A percentile compares a stretch with the other conserved stretches of the same genome.
These are phyloP conservation scores for Coilia nasus DNA, from an alignment of 2,797 vertebrate species.

Conservation along the genomic window DNA sequence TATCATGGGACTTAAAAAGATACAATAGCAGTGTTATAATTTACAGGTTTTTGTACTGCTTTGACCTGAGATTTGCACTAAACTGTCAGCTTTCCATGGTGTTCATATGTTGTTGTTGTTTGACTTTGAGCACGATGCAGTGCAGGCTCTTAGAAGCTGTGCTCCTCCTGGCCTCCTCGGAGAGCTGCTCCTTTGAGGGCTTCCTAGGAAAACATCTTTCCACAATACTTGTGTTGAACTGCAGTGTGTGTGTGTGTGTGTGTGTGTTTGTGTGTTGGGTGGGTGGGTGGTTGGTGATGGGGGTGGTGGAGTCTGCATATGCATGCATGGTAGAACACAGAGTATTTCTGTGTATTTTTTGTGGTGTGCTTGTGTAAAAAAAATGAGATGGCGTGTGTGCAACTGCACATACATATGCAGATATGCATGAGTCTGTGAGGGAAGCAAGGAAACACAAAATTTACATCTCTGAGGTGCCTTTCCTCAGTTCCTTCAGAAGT, in stretches of 20 bases:
- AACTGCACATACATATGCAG: neutral
- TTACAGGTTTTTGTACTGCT: neutral
- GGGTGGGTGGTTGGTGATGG: neutral
- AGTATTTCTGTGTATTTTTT: neutral
- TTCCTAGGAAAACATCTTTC: constrained; percentile 15
- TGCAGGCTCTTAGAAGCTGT: constrained; percentile 51
- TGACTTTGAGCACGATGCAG: constrained; percentile 5
- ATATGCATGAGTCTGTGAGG: neutral
- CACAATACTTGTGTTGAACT: constrained; percentile 12
- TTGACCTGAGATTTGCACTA: neutral
- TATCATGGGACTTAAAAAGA: neutral
- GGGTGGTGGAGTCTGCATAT: constrained; percentile 23
- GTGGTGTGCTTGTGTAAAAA: neutral
- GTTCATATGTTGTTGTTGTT: neutral
- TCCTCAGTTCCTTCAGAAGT: neutral
- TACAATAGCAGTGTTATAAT: neutral
- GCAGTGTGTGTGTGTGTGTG: neutral
- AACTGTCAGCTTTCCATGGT: neutral
- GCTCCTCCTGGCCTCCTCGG: constrained; percentile 69
- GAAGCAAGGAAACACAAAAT: constrained; percentile 3
- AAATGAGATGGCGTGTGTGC: neutral
- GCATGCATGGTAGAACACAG: neutral
- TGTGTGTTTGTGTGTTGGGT: neutral
- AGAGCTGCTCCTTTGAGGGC: constrained; percentile 47
- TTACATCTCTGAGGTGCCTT: neutral